Evolutionary conservation across 2,888 invertebrate genomes (phyloP).

Genomic region (Hylaea fasciaria): DNA sequence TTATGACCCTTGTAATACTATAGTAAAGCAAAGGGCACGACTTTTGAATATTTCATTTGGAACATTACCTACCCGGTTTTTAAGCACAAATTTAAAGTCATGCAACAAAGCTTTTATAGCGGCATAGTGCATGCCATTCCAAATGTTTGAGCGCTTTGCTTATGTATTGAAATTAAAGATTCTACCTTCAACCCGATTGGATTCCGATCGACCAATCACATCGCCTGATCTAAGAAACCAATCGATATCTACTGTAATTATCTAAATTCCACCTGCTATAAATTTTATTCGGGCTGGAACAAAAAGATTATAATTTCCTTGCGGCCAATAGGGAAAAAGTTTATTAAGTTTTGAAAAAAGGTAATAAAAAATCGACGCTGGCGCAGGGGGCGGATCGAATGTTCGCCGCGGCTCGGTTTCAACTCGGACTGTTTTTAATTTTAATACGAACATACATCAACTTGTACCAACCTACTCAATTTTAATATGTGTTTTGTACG

Average conservation of each 20-base stretch:
- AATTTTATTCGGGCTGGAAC: slow-evolving; percentile 72
- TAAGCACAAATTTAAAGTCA: too few species aligned
- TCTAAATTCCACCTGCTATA: slow-evolving; percentile 75
- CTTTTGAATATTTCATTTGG: too few species aligned
- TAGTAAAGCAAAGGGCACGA: too few species aligned
- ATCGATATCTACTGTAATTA: slow-evolving; percentile 63
- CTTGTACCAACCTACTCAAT: slow-evolving; percentile 34
- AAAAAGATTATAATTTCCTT: slow-evolving; percentile 74
- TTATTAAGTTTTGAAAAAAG: slow-evolving; percentile 71
- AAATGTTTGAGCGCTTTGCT: background rate
- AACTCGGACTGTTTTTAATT: slow-evolving; percentile 72
- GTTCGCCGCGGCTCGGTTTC: slow-evolving; percentile 62
- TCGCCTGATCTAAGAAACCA: slow-evolving; percentile 47
- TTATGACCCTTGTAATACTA: too few species aligned
- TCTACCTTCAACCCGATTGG: slow-evolving; percentile 64
- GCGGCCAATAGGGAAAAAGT: slow-evolving; percentile 82
- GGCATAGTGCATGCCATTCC: too few species aligned
- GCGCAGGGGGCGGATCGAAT: slow-evolving; percentile 76
- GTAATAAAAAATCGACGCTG: slow-evolving; percentile 64
- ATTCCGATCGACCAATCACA: slow-evolving; percentile 49
- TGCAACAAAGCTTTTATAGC: too few species aligned
- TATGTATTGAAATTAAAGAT: slow-evolving; percentile 32
- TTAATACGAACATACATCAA: slow-evolving; percentile 53
- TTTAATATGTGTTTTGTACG: slow-evolving; percentile 32
- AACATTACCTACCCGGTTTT: too few species aligned